Base-by-base conservation (phyloP, 1,140 invertebrate species). In the Hydropsyche tenuis region DNA sequence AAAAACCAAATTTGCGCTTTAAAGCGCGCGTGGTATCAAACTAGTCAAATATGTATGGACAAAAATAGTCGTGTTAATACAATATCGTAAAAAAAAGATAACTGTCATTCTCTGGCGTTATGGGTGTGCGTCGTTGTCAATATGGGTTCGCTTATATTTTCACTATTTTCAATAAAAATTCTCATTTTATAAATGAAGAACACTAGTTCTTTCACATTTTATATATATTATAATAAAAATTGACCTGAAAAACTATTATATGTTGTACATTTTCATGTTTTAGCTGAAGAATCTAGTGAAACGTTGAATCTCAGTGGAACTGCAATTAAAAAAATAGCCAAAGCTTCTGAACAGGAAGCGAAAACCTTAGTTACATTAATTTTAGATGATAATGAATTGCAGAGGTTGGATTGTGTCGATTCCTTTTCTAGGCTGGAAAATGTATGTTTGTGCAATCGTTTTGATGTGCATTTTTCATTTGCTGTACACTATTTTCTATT, bases 401-500 rank as follows among this genome's bases (percentile, higher is more conserved):
- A 94, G 78, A 90, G 93, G 77, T 87, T 96, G 72, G 94, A 96
- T 81, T 94, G 94, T 84, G 88, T 96, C 74, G 93, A 96, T 79
- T 90, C 90, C 60, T 96, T 92, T 82, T 86, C 85, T 42, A 89
- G 90, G 80, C 87, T 96, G 30, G 91, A 91, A 85, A 94, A 93
- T 87, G 94, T 95, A 86, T 82, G 77, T 73, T 20, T 70, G 9
- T 20, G 6, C 7, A 22, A 9, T 53, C 51, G 16, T 7, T 18
- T 6, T 9, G 6, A 7, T 6, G 5, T 9, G 5, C 51, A 73
- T 68, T 69, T 65, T 22, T 45, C 14, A 68, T 68, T 66, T 9
- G 7, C 6, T 63, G 6, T 9, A 63, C 9, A 20, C 4, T 23
- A 20, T 22, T 63, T 14, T 12, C 25, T 43, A 43, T n/a, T n/a